Evolutionary conservation across 1,140 invertebrate genomes (phyloP).

Genomic region (Cydia fagiglandana): DNA sequence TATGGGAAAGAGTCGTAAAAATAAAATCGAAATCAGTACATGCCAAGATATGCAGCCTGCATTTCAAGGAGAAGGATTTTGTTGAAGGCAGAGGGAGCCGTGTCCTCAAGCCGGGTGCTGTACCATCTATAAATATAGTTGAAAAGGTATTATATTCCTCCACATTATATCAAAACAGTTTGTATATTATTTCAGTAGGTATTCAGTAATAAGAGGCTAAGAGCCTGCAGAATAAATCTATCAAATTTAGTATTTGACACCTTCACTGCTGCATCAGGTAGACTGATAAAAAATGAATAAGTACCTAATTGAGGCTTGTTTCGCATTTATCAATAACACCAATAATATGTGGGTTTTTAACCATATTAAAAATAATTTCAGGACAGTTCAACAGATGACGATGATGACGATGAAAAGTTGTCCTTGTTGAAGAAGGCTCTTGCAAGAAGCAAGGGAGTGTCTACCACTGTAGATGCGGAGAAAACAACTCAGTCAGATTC

Average conservation of each 20-base stretch:
- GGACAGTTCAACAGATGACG: conserved; percentile 11
- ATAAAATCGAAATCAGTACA: not conserved
- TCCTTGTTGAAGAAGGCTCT: not conserved
- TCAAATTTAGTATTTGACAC: too few species aligned
- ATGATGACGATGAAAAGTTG: conserved; percentile 18
- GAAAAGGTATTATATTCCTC: not conserved
- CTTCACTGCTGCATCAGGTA: too few species aligned
- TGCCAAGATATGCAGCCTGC: conserved; percentile 8
- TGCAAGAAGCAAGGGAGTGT: not conserved
- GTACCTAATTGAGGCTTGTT: too few species aligned
- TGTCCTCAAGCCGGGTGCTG: not conserved
- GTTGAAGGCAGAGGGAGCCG: not conserved
- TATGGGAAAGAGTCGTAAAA: conserved; percentile 4
- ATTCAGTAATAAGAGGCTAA: not conserved
- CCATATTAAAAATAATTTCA: not conserved
- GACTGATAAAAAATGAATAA: too few species aligned
- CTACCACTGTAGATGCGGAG: not conserved
- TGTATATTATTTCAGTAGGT: too few species aligned
- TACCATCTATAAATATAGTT: not conserved
- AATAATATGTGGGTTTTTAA: too few species aligned
- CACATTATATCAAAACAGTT: not conserved
- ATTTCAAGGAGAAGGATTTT: conserved; percentile 11
- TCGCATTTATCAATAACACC: too few species aligned
- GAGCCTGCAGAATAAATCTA: too few species aligned
- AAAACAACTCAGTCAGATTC: not conserved